Base-by-base conservation (phyloP, 2,888 invertebrate species). In the Deroplatys truncata region DNA sequence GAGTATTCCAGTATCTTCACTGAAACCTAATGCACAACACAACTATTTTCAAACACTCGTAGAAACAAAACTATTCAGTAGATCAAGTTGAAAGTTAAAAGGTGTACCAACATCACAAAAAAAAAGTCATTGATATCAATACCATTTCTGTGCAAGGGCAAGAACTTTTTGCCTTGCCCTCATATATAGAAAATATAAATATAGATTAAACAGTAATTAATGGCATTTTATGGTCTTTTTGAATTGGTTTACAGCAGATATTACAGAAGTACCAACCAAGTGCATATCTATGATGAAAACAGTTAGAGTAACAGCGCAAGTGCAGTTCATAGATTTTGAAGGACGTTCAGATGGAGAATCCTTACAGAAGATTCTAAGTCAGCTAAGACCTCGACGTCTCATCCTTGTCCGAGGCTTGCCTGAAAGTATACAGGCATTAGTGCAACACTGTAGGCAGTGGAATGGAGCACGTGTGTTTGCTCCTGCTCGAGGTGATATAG, bases 271-370 rank as follows among this genome's bases (percentile, higher is more conserved):
- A 88, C 99, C 99, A 0, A 98, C 98, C 29, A 99, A 99, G 93
- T 98, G 98, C 92, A 95, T 98, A 4, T 95, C 96, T 16, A 95
- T 96, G 43, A 95, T 95, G 10, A 96, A 97, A 8, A 96, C 96
- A 0, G 95, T 99, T 85, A 95, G 96, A 91, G 95, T 99, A 0
- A 96, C 97, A 92, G 98, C 98, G 4, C 96, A 96, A 92, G 96
- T 99, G 13, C 97, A 97, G 91, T 99, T 98, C 92, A 99, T 99
- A 90, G 99, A 99, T 94, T 98, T 99, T 93, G 99, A 99, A 93
- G 99, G 99, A 0, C 95, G 97, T 88, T 97, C 97, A 10, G 98
- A 98, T 93, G 97, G 98, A 0, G 95, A 95, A 91, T 95, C 95
- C 15, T 94, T 95, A 90, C 94, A 94, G 91, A 97, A 98, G 92